Base-by-base conservation (phyloP, 2,113 vertebrate genomes). In the Apteryx mantelli region DNA sequence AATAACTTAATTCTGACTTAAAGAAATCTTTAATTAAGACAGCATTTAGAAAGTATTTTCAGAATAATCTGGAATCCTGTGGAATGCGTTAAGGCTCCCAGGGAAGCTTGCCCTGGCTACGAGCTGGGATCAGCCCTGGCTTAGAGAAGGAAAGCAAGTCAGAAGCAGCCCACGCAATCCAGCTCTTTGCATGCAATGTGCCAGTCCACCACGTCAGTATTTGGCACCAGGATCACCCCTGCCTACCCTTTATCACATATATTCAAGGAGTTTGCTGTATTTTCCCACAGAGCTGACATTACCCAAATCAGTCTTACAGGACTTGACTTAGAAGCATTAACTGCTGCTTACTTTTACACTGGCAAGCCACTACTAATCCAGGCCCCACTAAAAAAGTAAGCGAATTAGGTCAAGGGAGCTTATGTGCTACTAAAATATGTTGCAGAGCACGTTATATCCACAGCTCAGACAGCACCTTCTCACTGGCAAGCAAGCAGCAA, bases 1-100 rank as follows among this genome's bases (percentile, higher is more conserved):
- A 96, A 95, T 95, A 94, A 65, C 93, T 97, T 97, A 95, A 96
- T 92, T 94, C 95, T 96, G 91, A 96, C 91, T 97, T 95, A 63
- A 84, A 97, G 82, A 93, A 95, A 95, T 94, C 93, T 97, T 97
- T 97, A 95, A 97, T 97, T 95, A 97, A 97, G 95, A 84, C 76
- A 90, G 94, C 69, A 93, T 96, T 97, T 96, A 96, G 94, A 96
- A 97, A 95, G 89, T 38, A 93, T 88, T 96, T 97, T 90, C 89
- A 94, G 93, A 97, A 94, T 82, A 65, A 95, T 95, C 91, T 95
- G 91, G 94, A 96, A 95, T 96, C 94, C 89, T 64, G 65, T 84
- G 95, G 96, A 97, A 97, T 96, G 95, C 40, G 56, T 52, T 90
- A 61, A 60, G 77, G 93, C 79, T 56, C 78, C 93, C 93, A 90